Conservation (phyloP, 2,888 invertebrate genomes). For the Bembecia ichneumoniformis region DNA sequence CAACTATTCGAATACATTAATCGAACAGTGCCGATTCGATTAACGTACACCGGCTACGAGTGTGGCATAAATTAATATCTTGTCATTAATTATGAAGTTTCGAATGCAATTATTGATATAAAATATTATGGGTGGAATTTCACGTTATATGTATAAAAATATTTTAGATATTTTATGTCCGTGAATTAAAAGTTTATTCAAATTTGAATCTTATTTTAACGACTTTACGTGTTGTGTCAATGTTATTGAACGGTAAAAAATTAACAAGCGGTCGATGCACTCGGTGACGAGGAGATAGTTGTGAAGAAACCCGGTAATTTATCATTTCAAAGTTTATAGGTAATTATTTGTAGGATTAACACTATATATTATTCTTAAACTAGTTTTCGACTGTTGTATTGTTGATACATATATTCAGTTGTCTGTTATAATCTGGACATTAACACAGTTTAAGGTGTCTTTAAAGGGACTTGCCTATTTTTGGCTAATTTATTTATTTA, state of each 20-base stretch:
- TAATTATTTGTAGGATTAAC: constrained; percentile 18
- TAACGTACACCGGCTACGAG: constrained; percentile 13
- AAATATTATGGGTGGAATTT: constrained; percentile 30
- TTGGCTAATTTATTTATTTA: no score
- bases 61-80: constrained; percentile 21
- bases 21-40: constrained; percentile 8
- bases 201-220: constrained; percentile 13
- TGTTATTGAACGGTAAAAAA: constrained; percentile 1
- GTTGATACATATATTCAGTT: no score
- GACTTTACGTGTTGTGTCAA: not conserved
- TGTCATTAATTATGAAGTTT: constrained; percentile 24
- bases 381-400: no score
- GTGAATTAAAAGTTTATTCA: constrained; percentile 15
- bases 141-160: constrained; percentile 10
- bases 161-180: not conserved
- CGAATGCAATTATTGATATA: constrained; percentile 29
- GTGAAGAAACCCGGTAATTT: constrained; percentile 34
- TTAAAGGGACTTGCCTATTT: no score
- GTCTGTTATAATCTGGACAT: no score
- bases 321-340: constrained; percentile 20
- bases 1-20: constrained; percentile 18
- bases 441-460: no score
- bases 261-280: constrained; percentile 23
- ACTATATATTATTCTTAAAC: not conserved
- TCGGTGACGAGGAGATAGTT: constrained; percentile 11